Evolutionary conservation across 2,888 invertebrate genomes (phyloP).

Genomic region (Luffia ferchaultella): DNA sequence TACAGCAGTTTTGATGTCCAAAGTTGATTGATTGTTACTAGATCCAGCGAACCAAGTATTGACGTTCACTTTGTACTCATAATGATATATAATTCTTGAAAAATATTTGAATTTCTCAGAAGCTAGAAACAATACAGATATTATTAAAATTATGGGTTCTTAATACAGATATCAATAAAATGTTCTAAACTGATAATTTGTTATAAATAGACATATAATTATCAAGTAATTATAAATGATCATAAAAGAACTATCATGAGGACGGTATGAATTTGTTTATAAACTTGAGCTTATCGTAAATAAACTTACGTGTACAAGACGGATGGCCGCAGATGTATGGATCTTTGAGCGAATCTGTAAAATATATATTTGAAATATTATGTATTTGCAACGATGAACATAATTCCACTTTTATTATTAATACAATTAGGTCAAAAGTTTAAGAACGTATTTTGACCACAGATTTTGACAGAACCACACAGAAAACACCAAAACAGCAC

Average conservation of each 20-base stretch:
- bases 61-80: constrained; percentile 77
- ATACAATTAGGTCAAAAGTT: no score
- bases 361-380: no score
- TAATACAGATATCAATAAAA: constrained; percentile 6
- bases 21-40: constrained; percentile 74
- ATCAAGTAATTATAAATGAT: no score
- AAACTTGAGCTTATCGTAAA: no score
- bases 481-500: constrained; percentile 1
- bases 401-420: no score
- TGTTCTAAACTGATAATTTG: no score
- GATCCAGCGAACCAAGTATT: constrained; percentile 75
- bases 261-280: no score
- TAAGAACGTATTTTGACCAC: not conserved
- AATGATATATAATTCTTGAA: constrained; percentile 68
- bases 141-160: constrained; percentile 1
- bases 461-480: constrained; percentile 1
- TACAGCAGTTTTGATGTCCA: constrained; percentile 69
- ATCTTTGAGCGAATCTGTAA: constrained; percentile 75
- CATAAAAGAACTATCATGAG: no score
- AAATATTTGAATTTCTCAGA: constrained; percentile 71
- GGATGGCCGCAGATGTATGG: constrained; percentile 77
- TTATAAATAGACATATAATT: no score
- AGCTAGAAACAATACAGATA: constrained; percentile 34
- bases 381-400: no score
- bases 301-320: constrained; percentile 69